Evolutionary conservation across 2,113 vertebrate genomes (phyloP).

Genomic region (Pseudonaja textilis): DNA sequence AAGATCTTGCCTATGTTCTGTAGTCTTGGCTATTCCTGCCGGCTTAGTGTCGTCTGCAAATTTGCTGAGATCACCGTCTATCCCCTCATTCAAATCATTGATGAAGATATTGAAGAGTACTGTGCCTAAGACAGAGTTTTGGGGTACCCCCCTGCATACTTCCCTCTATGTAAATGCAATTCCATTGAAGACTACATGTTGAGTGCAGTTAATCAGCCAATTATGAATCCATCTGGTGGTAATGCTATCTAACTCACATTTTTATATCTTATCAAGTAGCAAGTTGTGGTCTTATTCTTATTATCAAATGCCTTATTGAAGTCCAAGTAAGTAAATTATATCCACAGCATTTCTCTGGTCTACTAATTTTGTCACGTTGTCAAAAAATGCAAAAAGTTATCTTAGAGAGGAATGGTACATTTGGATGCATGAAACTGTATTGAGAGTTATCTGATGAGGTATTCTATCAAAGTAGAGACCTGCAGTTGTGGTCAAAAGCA

Average conservation of each 20-base stretch:
- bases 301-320: too few species aligned
- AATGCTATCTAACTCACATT: too few species aligned
- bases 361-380: too few species aligned
- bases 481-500: neutral
- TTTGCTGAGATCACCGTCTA: neutral
- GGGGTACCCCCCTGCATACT: neutral
- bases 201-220: neutral
- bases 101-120: neutral
- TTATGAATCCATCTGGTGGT: neutral
- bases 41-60: neutral
- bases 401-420: neutral
- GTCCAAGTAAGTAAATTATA: too few species aligned
- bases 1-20: neutral
- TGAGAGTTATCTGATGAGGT: neutral
- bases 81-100: neutral
- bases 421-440: neutral
- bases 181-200: neutral
- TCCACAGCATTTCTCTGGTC: too few species aligned
- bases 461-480: neutral
- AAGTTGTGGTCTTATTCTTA: too few species aligned
- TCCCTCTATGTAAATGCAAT: neutral
- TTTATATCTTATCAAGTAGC: too few species aligned
- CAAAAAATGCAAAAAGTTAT: neutral
- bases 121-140: neutral
- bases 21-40: neutral